Evolutionary conservation across 1,140 invertebrate species (phyloP).

Genomic region (Dendroctonus ponderosae): DNA sequence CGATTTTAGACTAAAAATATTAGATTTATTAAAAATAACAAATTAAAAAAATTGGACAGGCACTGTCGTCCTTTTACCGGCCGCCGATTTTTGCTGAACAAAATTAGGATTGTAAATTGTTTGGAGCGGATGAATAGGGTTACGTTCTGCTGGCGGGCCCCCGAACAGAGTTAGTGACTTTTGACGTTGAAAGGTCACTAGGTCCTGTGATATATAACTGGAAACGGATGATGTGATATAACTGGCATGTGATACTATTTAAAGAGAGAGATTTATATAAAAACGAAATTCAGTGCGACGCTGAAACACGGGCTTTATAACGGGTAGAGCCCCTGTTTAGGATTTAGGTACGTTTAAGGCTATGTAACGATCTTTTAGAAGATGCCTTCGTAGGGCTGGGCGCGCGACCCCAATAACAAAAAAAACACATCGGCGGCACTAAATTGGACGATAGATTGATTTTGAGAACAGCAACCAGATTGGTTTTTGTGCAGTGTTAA

Average conservation of each 20-base stretch:
- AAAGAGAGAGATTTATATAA: slow-evolving; percentile 32
- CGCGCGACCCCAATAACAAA: background rate
- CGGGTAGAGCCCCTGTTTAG: slow-evolving; percentile 1
- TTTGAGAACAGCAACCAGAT: slow-evolving; percentile 41
- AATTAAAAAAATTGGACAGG: slow-evolving; percentile 47
- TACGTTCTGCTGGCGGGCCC: too few relatives aligned
- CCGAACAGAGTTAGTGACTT: slow-evolving; percentile 19
- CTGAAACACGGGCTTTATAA: slow-evolving; percentile 15
- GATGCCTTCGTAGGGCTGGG: slow-evolving; percentile 1
- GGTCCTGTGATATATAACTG: slow-evolving; percentile 17
- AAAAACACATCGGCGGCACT: slow-evolving; percentile 20
- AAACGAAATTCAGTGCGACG: slow-evolving; percentile 18
- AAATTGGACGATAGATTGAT: slow-evolving; percentile 34
- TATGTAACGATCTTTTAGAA: slow-evolving; percentile 8
- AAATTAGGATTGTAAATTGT: slow-evolving; percentile 17
- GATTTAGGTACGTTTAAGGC: slow-evolving; percentile 16
- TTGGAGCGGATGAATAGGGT: background rate
- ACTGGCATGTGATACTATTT: slow-evolving; percentile 33
- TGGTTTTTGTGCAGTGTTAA: slow-evolving; percentile 48
- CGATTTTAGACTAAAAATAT: slow-evolving; percentile 46
- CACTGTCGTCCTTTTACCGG: slow-evolving; percentile 38
- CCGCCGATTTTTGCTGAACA: slow-evolving; percentile 11
- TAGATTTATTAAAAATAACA: slow-evolving; percentile 49
- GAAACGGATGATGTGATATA: slow-evolving; percentile 29
- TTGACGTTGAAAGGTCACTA: slow-evolving; percentile 17